Evolutionary conservation across 2,888 invertebrate species (phyloP), one percentile per base, ranked within the genome.

Genomic region (Drosophila limbata): DNA sequence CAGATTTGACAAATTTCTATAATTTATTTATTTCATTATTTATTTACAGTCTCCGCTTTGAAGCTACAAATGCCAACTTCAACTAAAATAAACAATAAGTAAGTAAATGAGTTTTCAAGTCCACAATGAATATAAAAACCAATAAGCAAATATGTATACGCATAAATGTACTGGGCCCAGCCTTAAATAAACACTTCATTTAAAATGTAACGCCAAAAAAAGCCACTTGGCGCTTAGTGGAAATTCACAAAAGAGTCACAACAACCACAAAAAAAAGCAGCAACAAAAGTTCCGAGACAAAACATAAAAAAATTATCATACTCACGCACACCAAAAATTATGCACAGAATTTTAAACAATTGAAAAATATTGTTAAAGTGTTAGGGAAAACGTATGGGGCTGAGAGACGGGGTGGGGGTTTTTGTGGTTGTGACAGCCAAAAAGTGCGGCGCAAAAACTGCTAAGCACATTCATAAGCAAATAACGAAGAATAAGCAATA

Each of bases 401-500:
- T 19, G 15, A 11, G 13, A 9, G 19, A n/a, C 37, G 33, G 25
- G 9, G 0, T 10, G 11, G 19, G n/a, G 25, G 6, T n/a, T 25
- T 17, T 17, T 53, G 40, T 31, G 19, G 17, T 13, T 37, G 5
- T 10, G 48, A 47, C 19, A 59, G 60, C 19, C 45, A 10, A 69
- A 75, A 84, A 61, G 17, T 60, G 66, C 62, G 79, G 21, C 69
- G 70, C 71, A 73, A 68, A 86, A 82, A 71, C 61, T 52, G 88
- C 69, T 86, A 83, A 84, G 84, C 80, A 84, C 75, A 65, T 83
- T 80, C 71, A 86, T 86, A 84, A 88, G 80, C 88, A 84, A 88
- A 88, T 83, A 80, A 75, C 64, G 68, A 71, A 64, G 75, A 68
- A 66, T 79, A 75, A 67, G 65, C 50, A 50, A 63, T 4, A 33